These are phyloP conservation scores for Synodontis membranacea DNA, from an alignment of 2,113 vertebrate genomes.

Conservation along the genomic window DNA sequence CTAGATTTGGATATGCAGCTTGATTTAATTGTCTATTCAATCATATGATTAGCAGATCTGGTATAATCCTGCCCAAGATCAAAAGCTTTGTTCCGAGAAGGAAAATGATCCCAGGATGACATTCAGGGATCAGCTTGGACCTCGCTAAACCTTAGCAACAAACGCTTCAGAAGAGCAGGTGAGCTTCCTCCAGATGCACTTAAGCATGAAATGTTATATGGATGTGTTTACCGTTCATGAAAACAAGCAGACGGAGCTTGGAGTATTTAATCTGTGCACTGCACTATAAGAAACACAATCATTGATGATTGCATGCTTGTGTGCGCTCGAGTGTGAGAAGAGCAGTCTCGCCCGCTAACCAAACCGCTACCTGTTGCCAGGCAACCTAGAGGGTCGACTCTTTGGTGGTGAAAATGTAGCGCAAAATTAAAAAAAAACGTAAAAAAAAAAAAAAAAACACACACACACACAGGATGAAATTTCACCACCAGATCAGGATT, in stretches of 20 bases:
- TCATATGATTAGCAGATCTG: not conserved
- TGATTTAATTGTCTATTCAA: not conserved
- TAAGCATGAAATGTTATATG: not conserved
- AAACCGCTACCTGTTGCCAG: conserved; percentile 49
- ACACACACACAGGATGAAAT: too few relatives aligned
- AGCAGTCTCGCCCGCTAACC: conserved; percentile 36
- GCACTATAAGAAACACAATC: conserved; percentile 6
- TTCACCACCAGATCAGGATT: not conserved
- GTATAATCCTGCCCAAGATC: not conserved
- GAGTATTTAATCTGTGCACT: conserved; percentile 9
- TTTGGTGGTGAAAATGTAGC: conserved; percentile 26
- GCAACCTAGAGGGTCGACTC: conserved; percentile 44
- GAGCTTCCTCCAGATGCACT: conserved; percentile 8
- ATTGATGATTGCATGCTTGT: conserved; percentile 6
- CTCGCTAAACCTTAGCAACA: not conserved
- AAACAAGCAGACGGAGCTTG: not conserved
- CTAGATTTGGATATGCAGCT: not conserved
- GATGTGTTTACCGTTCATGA: not conserved
- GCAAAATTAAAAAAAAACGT: not conserved
- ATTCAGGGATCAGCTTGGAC: not conserved
- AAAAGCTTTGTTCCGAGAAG: not conserved
- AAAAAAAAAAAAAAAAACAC: too few relatives aligned
- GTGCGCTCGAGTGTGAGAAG: not conserved
- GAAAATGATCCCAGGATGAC: not conserved
- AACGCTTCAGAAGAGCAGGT: not conserved